Conservation (phyloP, 1,140 invertebrate genomes). For the Drosophila subpulchrella region DNA sequence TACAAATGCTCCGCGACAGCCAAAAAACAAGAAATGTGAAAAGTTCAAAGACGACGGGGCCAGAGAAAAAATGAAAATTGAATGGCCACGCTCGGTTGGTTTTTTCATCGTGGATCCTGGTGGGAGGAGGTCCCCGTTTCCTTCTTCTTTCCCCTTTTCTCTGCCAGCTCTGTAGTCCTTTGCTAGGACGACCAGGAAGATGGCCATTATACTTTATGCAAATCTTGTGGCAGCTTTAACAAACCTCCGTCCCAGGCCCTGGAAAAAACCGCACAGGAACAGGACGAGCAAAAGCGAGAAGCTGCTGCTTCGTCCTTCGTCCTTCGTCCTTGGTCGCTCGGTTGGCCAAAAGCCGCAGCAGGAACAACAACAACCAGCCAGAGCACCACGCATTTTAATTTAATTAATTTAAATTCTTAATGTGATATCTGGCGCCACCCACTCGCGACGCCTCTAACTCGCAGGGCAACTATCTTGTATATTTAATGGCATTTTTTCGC, state of each 20-base stretch:
- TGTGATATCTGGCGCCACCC: constrained; percentile 65
- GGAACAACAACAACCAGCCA: constrained; percentile 34
- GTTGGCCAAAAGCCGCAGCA: constrained; percentile 37
- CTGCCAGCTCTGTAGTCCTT: constrained; percentile 7
- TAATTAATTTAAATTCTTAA: constrained; percentile 83
- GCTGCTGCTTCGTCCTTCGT: constrained; percentile 19
- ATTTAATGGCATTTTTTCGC: constrained; percentile 63
- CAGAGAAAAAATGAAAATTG: constrained; percentile 77
- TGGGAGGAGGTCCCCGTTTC: not conserved
- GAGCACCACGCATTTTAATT: constrained; percentile 74
- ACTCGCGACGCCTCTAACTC: constrained; percentile 42
- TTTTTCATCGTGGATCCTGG: constrained; percentile 30
- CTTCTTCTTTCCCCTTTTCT: not conserved
- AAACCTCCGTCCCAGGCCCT: constrained; percentile 45
- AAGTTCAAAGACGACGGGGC: constrained; percentile 72
- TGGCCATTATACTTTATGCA: constrained; percentile 81
- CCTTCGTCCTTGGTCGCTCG: constrained; percentile 14
- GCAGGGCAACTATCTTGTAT: constrained; percentile 30
- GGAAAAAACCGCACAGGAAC: constrained; percentile 36
- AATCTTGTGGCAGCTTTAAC: constrained; percentile 80
- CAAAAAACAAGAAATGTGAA: constrained; percentile 72
- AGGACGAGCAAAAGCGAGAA: constrained; percentile 14
- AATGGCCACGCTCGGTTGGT: constrained; percentile 65
- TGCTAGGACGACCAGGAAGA: constrained; percentile 58
- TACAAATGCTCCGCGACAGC: constrained; percentile 75